phyloP scores from a whole-genome alignment of 2,888 invertebrate species.

The Ypsolopha sequella region DNA sequence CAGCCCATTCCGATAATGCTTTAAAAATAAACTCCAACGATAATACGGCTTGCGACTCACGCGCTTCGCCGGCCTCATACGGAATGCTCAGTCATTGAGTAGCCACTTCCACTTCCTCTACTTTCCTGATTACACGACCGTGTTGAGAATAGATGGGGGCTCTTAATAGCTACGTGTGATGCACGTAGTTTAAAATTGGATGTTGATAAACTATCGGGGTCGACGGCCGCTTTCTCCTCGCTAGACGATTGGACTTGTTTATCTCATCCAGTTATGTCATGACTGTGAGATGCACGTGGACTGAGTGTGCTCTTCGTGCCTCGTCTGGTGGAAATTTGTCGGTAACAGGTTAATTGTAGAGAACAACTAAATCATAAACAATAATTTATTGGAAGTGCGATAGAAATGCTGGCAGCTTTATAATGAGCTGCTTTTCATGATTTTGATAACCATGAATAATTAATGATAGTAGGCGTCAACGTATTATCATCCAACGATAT shows the following conservation, averaged over 20 bases:
- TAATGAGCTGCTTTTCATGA: no score
- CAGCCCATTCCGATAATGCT: slow-evolving; percentile 14
- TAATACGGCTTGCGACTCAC: slow-evolving; percentile 37
- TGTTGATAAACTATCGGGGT: slow-evolving; percentile 36
- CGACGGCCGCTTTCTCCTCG: slow-evolving; percentile 47
- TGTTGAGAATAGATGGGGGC: slow-evolving; percentile 25
- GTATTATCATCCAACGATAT: no score
- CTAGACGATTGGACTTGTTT: slow-evolving; percentile 26
- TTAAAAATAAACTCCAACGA: slow-evolving; percentile 40
- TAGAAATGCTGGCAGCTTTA: no score
- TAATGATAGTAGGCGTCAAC: no score
- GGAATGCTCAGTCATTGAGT: slow-evolving; percentile 41
- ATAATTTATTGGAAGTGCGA: no score
- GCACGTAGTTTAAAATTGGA: slow-evolving; percentile 32
- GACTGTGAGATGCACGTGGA: not conserved
- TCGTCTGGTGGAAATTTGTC: no score
- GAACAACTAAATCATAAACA: no score
- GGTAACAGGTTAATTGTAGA: no score
- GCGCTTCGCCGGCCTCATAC: slow-evolving; percentile 21
- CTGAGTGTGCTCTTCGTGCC: no score
- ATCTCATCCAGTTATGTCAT: slow-evolving; percentile 34
- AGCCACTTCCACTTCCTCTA: slow-evolving; percentile 42
- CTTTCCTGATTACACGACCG: slow-evolving; percentile 35
- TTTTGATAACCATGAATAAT: no score
- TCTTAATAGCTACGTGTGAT: slow-evolving; percentile 19